These are phyloP conservation scores for Trichechus manatus DNA, from an alignment of 2,113 vertebrate species.

Conservation along the genomic window DNA sequence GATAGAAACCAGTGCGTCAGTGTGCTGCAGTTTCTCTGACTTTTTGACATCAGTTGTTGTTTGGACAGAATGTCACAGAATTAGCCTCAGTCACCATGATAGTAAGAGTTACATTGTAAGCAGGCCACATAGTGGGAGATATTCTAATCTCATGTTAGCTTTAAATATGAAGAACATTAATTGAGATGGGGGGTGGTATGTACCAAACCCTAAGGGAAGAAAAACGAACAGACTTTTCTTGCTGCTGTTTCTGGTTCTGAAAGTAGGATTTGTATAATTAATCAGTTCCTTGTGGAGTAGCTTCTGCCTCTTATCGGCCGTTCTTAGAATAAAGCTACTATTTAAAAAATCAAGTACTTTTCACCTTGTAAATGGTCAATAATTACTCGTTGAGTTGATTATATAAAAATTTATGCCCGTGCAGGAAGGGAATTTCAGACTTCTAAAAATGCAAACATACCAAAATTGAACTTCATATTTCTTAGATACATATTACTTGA, in stretches of 20 bases:
- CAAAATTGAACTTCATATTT: not conserved
- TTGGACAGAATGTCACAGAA: not conserved
- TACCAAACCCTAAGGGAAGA: conserved; percentile 38
- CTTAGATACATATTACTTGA: not conserved
- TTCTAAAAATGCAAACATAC: conserved; percentile 6
- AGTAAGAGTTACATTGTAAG: not conserved
- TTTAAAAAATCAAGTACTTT: conserved; percentile 22
- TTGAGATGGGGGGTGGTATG: conserved; percentile 41
- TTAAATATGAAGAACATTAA: conserved; percentile 64
- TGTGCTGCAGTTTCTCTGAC: not conserved
- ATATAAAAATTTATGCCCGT: not conserved
- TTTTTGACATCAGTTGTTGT: not conserved
- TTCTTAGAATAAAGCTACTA: conserved; percentile 24
- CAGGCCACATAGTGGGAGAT: not conserved
- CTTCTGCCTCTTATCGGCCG: not conserved
- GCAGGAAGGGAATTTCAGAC: not conserved
- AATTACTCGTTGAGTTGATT: conserved; percentile 40
- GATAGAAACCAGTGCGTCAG: not conserved
- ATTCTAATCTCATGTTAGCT: not conserved
- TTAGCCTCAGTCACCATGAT: not conserved
- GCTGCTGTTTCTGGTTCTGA: conserved; percentile 25
- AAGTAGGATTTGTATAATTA: conserved; percentile 46
- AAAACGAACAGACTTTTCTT: conserved; percentile 68
- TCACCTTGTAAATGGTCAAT: not conserved
- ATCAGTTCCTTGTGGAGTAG: conserved; percentile 25